Base-by-base conservation (phyloP, 2,113 vertebrate species). In the Columba livia region DNA sequence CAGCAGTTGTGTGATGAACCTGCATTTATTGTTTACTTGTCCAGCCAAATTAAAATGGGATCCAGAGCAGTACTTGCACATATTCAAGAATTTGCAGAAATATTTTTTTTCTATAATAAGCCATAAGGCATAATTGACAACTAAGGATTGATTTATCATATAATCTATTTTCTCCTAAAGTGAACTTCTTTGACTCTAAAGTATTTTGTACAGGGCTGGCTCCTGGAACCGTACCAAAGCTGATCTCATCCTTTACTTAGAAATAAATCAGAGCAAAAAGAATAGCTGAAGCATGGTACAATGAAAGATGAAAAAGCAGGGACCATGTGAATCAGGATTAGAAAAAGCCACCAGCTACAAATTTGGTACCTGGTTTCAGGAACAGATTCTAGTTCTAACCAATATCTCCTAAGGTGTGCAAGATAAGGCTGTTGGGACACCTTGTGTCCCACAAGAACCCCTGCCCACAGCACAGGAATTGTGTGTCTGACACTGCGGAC, bases 171-270 rank as follows among this genome's bases (percentile, higher is more conserved):
- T 79, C 62, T 87, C 24, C 75, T 82, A 66, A 50, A n/a, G 61
- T 56, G 26, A 83, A 64, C 60, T 56, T 89, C 60, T 64, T 67
- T 79, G 40, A 40, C 40, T 40, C 12, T 40, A 60, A 69, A 23
- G 25, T 50, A 72, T 77, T 95, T 93, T 85, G 42, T 60, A 42
- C 67, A 86, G 50, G 61, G 26, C 75, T 77, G 78, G 47, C 36
- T 31, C 58, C 48, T 92, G 87, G 80, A 96, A 34, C 54, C 36
- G 47, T 34, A 75, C 72, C 80, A 88, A 86, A 81, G 54, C 64
- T 88, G 77, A 96, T 80, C 48, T 84, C 90, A 90, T 82, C 79
- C 90, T 85, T 82, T 26, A 60, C 74, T 86, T 80, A 60, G 60
- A 86, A 91, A 73, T 72, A 83, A 74, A 70, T 29, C 15, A 62